Evolutionary conservation across 2,888 invertebrate genomes (phyloP).

Genomic region (Agapostemon virescens): DNA sequence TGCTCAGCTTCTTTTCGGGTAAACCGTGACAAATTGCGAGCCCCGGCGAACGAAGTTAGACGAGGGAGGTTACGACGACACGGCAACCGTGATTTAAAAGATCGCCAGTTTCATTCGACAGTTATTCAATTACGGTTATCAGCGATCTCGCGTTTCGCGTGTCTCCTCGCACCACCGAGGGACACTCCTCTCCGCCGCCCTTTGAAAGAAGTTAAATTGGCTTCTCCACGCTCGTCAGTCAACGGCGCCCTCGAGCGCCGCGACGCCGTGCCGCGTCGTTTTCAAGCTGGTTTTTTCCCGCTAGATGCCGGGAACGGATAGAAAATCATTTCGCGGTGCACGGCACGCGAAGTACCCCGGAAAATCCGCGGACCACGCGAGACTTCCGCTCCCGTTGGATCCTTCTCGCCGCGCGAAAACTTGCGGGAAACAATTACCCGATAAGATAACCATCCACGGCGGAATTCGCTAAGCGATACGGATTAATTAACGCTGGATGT

Average conservation of each 20-base stretch:
- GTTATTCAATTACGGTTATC: constrained; percentile 69
- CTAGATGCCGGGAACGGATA: constrained; percentile 56
- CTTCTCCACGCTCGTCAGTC: constrained; percentile 67
- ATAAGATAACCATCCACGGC: background rate
- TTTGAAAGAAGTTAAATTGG: constrained; percentile 69
- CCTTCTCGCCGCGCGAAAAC: background rate
- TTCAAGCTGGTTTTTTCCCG: constrained; percentile 14
- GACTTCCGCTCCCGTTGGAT: background rate
- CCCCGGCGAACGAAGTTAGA: constrained; percentile 38
- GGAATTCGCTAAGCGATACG: background rate
- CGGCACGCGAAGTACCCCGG: constrained; percentile 25
- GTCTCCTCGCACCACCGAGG: constrained; percentile 20
- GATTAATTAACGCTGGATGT: background rate
- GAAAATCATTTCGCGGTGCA: constrained; percentile 55
- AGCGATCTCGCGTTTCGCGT: constrained; percentile 54
- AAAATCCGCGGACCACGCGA: constrained; percentile 23
- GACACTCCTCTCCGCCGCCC: constrained; percentile 37
- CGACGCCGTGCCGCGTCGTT: constrained; percentile 5
- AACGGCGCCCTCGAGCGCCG: constrained; percentile 48
- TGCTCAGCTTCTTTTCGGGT: constrained; percentile 2
- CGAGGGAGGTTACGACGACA: constrained; percentile 27
- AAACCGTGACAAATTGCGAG: constrained; percentile 48
- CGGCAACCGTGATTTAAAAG: constrained; percentile 59
- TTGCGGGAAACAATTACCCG: constrained; percentile 8
- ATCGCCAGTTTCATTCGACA: constrained; percentile 64